A percentile compares a stretch with the other conserved stretches of the same genome.
Conservation (phyloP, 2,888 invertebrate species). For the Cerceris rybyensis region DNA sequence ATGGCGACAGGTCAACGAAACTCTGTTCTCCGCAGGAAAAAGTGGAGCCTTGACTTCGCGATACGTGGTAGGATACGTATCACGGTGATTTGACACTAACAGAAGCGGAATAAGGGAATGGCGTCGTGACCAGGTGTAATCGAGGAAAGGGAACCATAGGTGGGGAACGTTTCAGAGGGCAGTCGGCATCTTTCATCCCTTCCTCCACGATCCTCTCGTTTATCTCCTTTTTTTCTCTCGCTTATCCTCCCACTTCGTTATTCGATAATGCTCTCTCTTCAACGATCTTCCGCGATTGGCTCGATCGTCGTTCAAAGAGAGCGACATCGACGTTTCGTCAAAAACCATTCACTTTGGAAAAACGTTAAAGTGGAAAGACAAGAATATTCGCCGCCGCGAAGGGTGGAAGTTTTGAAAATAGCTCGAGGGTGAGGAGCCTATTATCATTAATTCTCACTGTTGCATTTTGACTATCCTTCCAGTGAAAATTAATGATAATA, state of each 20-base stretch:
- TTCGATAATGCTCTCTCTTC: slow-evolving; percentile 43
- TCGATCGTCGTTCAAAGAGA: slow-evolving; percentile 48
- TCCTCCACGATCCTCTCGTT: slow-evolving; percentile 55
- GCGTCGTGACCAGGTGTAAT: slow-evolving; percentile 67
- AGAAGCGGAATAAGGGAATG: slow-evolving; percentile 53
- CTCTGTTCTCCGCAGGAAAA: neutral
- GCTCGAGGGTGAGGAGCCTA: slow-evolving; percentile 17
- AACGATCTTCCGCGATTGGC: slow-evolving; percentile 28
- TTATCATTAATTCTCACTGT: slow-evolving; percentile 57
- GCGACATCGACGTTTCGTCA: slow-evolving; percentile 23
- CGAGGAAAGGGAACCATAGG: slow-evolving; percentile 49
- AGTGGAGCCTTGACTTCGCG: slow-evolving; percentile 43
- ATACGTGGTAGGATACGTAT: slow-evolving; percentile 50
- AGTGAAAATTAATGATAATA: slow-evolving; percentile 53
- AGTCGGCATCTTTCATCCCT: slow-evolving; percentile 70
- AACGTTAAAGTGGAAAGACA: neutral
- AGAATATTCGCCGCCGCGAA: neutral
- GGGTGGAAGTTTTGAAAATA: slow-evolving; percentile 28
- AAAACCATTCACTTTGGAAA: neutral
- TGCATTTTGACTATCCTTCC: slow-evolving; percentile 21
- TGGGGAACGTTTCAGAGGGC: slow-evolving; percentile 62
- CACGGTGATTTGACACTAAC: slow-evolving; percentile 63
- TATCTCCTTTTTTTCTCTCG: slow-evolving; percentile 51
- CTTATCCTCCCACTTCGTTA: slow-evolving; percentile 60
- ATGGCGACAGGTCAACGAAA: neutral